Evolutionary conservation across 2,113 vertebrate genomes (phyloP).

Genomic region (Dunckerocampus dactyliophorus): DNA sequence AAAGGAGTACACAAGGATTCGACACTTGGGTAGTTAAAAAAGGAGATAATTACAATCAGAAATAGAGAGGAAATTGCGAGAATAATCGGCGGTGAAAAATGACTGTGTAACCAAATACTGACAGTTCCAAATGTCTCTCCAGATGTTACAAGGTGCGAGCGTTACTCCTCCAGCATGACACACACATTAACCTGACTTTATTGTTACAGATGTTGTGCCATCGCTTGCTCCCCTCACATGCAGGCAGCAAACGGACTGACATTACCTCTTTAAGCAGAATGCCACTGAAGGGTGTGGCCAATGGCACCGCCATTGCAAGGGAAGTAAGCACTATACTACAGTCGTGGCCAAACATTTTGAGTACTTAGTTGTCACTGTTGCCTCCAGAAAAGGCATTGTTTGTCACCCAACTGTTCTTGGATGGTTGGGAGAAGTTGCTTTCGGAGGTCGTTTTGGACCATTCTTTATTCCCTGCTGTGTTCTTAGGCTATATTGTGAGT

Average conservation of each 20-base stretch:
- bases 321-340: slow-evolving; percentile 30
- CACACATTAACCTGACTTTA: slow-evolving; percentile 59
- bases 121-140: slow-evolving; percentile 60
- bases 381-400: too few species aligned
- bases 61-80: slow-evolving; percentile 16
- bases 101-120: slow-evolving; percentile 25
- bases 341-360: too few species aligned
- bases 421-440: too few species aligned
- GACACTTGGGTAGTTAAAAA: slow-evolving; percentile 15
- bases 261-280: slow-evolving; percentile 38
- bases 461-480: too few species aligned
- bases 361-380: too few species aligned
- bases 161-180: slow-evolving; percentile 45
- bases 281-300: slow-evolving; percentile 29
- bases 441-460: too few species aligned
- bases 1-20: slow-evolving; percentile 13
- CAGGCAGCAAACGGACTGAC: slow-evolving; percentile 30
- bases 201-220: slow-evolving; percentile 67
- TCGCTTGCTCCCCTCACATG: slow-evolving; percentile 54
- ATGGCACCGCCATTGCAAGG: slow-evolving; percentile 27
- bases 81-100: slow-evolving; percentile 38
- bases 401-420: too few species aligned
- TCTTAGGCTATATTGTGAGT: too few species aligned
- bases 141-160: slow-evolving; percentile 67
- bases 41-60: slow-evolving; percentile 3